Conservation (phyloP, 2,888 invertebrate species). For the Onchidella celtica region DNA sequence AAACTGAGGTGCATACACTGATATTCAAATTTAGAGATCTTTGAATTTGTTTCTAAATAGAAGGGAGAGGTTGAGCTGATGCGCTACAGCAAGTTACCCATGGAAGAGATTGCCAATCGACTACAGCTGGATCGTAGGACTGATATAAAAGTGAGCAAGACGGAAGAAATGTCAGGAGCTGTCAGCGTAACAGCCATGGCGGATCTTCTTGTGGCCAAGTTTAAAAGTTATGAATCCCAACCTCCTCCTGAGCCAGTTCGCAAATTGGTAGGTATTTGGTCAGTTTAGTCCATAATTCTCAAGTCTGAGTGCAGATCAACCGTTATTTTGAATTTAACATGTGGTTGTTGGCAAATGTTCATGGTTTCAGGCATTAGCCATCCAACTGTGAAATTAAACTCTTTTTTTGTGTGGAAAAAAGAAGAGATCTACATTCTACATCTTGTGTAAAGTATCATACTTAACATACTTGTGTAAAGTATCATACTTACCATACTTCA, state of each 20-base stretch:
- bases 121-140: slow-evolving; percentile 57
- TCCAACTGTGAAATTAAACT: too few relatives aligned
- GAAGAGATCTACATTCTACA: too few relatives aligned
- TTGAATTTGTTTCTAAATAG: background rate
- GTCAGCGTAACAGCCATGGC: slow-evolving; percentile 76
- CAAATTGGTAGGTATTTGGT: slow-evolving; percentile 56
- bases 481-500: too few relatives aligned
- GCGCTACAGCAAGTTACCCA: slow-evolving; percentile 70
- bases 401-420: too few relatives aligned
- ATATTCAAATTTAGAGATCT: too few relatives aligned
- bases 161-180: slow-evolving; percentile 48
- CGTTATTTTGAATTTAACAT: background rate
- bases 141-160: slow-evolving; percentile 28
- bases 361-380: background rate
- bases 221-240: slow-evolving; percentile 63
- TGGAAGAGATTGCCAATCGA: slow-evolving; percentile 72
- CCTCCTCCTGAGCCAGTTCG: slow-evolving; percentile 61
- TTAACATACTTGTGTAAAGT: too few relatives aligned
- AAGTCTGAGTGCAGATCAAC: too few relatives aligned
- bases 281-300: background rate
- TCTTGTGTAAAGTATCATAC: too few relatives aligned
- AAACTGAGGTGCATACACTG: too few relatives aligned
- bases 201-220: slow-evolving; percentile 72
- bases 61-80: slow-evolving; percentile 59
- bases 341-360: background rate